Percentiles rank a stretch among this genome's conserved stretches.
phyloP scores from a whole-genome alignment of 2,113 vertebrate genomes.

The Hypocryptadius cinnamomeus region DNA sequence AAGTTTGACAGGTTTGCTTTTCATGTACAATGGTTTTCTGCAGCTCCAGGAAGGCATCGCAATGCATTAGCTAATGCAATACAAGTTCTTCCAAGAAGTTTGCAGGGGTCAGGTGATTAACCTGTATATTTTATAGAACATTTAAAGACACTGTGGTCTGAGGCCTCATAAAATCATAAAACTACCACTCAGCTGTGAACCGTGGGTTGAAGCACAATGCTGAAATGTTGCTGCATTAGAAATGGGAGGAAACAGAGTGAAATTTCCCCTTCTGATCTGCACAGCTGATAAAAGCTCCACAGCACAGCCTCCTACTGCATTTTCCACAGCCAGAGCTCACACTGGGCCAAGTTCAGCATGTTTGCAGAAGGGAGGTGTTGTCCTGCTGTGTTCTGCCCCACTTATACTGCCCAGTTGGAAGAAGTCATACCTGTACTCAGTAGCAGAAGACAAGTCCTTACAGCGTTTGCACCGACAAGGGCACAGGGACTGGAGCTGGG shows the following conservation, averaged over 20 bases:
- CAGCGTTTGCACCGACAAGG: not conserved
- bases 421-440: not conserved
- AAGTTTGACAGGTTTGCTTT: constrained; percentile 63
- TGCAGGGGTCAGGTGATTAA: constrained; percentile 61
- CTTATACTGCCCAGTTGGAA: not conserved
- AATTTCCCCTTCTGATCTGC: not conserved
- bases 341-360: not conserved
- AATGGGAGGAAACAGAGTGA: not conserved
- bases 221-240: constrained; percentile 52
- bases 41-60: constrained; percentile 42
- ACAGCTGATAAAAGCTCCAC: not conserved
- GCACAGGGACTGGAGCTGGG: not conserved
- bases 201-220: constrained; percentile 29
- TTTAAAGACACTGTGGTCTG: constrained; percentile 60
- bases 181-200: constrained; percentile 27
- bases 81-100: constrained; percentile 63
- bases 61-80: constrained; percentile 74
- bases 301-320: not conserved
- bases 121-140: constrained; percentile 49
- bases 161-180: constrained; percentile 49
- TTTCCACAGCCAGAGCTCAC: not conserved
- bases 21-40: constrained; percentile 30
- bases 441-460: not conserved
- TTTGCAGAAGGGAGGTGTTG: not conserved
- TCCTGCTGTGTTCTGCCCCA: constrained; percentile 33